Base-by-base conservation (phyloP, 1,140 invertebrate species). In the Cydia splendana region DNA sequence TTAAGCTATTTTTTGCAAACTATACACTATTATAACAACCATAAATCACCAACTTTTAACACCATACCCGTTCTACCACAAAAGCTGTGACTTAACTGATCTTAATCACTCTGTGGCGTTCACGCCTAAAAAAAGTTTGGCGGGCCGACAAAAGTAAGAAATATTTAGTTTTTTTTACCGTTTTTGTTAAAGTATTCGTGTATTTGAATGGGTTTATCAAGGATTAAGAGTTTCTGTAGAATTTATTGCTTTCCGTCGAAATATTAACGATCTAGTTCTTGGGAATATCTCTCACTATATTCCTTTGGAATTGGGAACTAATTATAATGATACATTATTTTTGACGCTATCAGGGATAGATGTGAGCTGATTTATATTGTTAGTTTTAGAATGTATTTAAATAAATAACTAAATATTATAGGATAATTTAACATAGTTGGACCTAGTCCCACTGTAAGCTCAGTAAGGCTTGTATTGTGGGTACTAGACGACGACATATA, bases 101-200 rank as follows among this genome's bases (percentile, higher is more conserved):
- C 57, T 62, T 62, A 62, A 62, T 62, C 57, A 62, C 30, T 71
- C 67, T 71, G 67, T 71, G 38, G 34, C 67, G 20, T 87, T 86
- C 84, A 87, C 84, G 77, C 77, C 79, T 77, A 69, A 80, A 77
- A 79, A 82, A 84, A 84, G 75, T 57, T 42, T 82, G 77, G 81
- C 82, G 75, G 79, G 75, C 15, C 65, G 76, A 78, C 79, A 79
- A 78, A 80, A 51, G 69, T 77, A 78, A 78, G 73, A 78, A 69
- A 53, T 77, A 74, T 77, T 76, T 78, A 73, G 69, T 74, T 24
- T 76, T 79, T 76, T 79, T 78, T 76, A 75, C 71, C 77, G 73
- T 30, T 69, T 77, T 80, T 74, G 62, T 75, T 74, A 79, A 69
- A 80, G 78, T 77, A 79, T 77, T 79, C 65, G 65, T 69, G 51